Base-by-base conservation (phyloP, 2,113 vertebrate genomes). In the Vulpes vulpes region DNA sequence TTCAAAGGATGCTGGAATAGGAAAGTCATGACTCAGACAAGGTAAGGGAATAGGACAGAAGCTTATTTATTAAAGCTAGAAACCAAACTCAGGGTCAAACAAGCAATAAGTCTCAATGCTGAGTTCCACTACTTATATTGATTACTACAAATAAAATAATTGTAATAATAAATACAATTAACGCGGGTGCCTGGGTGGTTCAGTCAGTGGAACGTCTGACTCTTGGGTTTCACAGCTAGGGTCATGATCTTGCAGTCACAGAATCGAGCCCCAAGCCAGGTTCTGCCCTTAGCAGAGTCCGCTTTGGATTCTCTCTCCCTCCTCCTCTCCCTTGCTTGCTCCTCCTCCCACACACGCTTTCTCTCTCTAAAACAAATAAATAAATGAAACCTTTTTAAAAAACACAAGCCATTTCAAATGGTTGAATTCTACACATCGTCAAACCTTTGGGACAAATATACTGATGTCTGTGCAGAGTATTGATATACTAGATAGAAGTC, bases 121-220 rank as follows among this genome's bases (percentile, higher is more conserved):
- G 17, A 91, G 22, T 51, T n/a, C 86, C 20, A 64, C 17, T 71
- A 55, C 16, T 57, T 73, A 64, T 0, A 71, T 0, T 82, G 43
- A 76, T 51, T 30, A 27, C 32, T 51, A 82, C 8, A 92, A 78
- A 79, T 30, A 38, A n/a, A 74, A 35, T 69, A 82, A 87, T 9
- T 79, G 55, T 90, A 87, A 83, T 32, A 95, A 67, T 53, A 43
- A 67, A 86, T 83, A 69, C 67, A 69, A 69, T 69, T 69, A 69
- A 35, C 35, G 67, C 2, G 32, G 32, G 16, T 69, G 32, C 32
- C 67, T 69, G 67, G 67, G 67, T 69, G 32, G 32, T 32, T 69
- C 67, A 35, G 32, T 35, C n/a, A 69, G 67, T 35, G 32, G 32
- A n/a, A 8, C 67, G 35, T 4, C 67, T 5, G 32, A 69, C 8